Evolutionary conservation across 53 echinoderm and acorn worm species (phyloP), one percentile per base, ranked within the genome.

Genomic region (Arbacia lixula): DNA sequence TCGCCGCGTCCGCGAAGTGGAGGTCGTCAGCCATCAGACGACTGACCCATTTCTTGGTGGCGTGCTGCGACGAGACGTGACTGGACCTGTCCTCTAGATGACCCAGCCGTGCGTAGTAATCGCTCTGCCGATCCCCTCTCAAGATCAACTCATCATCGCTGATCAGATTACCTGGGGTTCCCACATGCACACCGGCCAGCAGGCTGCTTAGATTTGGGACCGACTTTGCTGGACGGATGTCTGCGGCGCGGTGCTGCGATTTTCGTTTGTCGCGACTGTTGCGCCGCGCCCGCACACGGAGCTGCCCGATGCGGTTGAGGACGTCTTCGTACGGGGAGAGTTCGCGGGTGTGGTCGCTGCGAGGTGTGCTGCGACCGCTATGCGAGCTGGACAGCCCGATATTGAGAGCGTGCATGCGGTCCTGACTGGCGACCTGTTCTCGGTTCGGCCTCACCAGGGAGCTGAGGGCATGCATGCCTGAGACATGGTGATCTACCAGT

Each of bases 261-360:
- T 21, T 81, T 16, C 40, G 4, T 10, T n/a, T n/a, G 8, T 41
- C 41, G 17, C 64, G 46, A 27, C 27, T 60, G 25, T 41, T 46
- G 32, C 51, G 49, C 8, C 49, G 82, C 8, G 82, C 82, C 16
- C 52, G 39, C 17, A 42, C 34, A 8, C 82, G 82, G 43, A 81
- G 40, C 49, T 63, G 43, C 42, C 60, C 82, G 6, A 81, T 81
- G 1, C 82, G 82, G 38, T 46, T 33, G 0, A 81, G 64, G 22
- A 81, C 82, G 11, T 81, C 82, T 50, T 81, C 62, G 29, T 81
- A 81, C 11, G 82, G 82, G 27, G 82, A 81, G 11, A 64, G 62
- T 61, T 81, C 82, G 28, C 82, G 61, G 1, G 52, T 52, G 41
- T 41, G 58, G 8, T 63, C 46, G 12, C 82, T 81, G 2, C 31